Evolutionary conservation across 2,113 vertebrate genomes (phyloP).

Genomic region (Macquaria australasica): DNA sequence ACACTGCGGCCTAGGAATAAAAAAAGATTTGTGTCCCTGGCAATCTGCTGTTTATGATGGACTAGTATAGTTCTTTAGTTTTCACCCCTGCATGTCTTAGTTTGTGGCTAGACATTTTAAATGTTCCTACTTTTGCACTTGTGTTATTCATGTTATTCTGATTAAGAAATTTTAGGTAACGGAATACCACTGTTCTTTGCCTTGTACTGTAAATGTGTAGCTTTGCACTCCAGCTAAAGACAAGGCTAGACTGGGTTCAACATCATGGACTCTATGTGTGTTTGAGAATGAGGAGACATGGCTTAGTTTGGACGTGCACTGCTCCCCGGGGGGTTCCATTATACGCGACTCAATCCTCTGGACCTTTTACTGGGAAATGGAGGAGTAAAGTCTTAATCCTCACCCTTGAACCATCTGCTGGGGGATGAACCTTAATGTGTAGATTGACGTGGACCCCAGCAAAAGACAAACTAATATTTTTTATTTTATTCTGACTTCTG

Average conservation of each 20-base stretch:
- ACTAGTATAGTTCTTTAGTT: neutral
- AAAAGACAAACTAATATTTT: neutral
- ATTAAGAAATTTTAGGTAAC: neutral
- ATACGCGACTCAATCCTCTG: slow-evolving; percentile 57
- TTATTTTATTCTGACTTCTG: neutral
- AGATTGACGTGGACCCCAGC: slow-evolving; percentile 16
- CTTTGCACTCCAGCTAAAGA: slow-evolving; percentile 4
- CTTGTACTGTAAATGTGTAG: neutral
- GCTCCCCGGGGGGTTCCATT: slow-evolving; percentile 65
- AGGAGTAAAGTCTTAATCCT: slow-evolving; percentile 74
- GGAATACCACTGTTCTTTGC: neutral
- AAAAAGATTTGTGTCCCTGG: slow-evolving; percentile 37
- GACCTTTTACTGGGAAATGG: slow-evolving; percentile 60
- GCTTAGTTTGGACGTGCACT: slow-evolving; percentile 60
- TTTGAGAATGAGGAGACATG: slow-evolving; percentile 53
- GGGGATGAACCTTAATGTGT: slow-evolving; percentile 41
- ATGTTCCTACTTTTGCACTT: neutral
- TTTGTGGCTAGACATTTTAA: neutral
- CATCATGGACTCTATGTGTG: slow-evolving; percentile 43
- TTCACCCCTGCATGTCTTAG: neutral
- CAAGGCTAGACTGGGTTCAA: slow-evolving; percentile 23
- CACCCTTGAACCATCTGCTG: slow-evolving; percentile 71
- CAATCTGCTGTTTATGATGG: neutral
- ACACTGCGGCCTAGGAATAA: slow-evolving; percentile 33
- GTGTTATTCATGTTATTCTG: neutral